phyloP scores from a whole-genome alignment of 1,140 invertebrate genomes.

The Nasonia giraulti region DNA sequence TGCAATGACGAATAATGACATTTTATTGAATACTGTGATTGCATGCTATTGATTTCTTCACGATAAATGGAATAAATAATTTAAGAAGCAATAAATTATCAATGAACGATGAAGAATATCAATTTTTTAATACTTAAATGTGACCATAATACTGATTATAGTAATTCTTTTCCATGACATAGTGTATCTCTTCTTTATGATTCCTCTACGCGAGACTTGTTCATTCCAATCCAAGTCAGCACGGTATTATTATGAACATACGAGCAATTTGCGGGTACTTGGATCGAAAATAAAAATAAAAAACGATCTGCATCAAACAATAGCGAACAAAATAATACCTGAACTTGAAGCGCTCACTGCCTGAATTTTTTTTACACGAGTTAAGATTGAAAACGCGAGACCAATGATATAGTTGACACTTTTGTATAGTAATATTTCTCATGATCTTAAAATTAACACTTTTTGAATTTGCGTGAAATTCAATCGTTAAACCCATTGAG shows the following conservation, averaged over 20 bases:
- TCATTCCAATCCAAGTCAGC: neutral
- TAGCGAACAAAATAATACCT: neutral
- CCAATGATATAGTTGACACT: slow-evolving; percentile 1
- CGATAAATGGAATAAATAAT: slow-evolving; percentile 6
- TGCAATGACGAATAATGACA: neutral
- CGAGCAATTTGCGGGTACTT: neutral
- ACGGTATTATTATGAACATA: neutral
- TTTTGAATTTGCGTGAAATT: neutral
- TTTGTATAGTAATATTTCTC: neutral
- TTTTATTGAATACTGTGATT: slow-evolving; percentile 24
- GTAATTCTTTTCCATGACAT: neutral
- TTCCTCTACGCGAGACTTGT: slow-evolving; percentile 14
- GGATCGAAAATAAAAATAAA: neutral
- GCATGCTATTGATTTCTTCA: neutral
- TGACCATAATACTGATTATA: slow-evolving; percentile 7
- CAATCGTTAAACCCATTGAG: neutral
- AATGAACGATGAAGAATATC: neutral
- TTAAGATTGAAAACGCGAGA: neutral
- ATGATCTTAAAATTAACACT: neutral
- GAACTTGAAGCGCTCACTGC: slow-evolving; percentile 1
- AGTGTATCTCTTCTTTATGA: neutral
- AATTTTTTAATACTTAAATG: slow-evolving; percentile 19
- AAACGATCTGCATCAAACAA: neutral
- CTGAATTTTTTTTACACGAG: slow-evolving; percentile 9
- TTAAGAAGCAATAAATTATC: slow-evolving; percentile 35